Evolutionary conservation across 2,888 invertebrate genomes (phyloP).

Genomic region (Erebia palarica): DNA sequence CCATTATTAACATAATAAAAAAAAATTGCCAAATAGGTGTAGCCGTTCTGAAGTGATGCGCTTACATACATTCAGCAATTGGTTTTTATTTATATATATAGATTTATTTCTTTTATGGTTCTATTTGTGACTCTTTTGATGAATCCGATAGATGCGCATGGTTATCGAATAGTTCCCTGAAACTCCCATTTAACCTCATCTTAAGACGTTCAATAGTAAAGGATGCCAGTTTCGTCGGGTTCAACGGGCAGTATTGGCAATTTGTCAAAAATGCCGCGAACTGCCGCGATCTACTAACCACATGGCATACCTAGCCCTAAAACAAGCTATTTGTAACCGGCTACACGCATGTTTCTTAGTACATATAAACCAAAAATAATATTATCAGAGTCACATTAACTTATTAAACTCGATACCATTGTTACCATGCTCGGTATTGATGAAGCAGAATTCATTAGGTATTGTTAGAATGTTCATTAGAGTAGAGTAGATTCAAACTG

Average conservation of each 20-base stretch:
- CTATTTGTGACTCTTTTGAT: no score
- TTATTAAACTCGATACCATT: not conserved
- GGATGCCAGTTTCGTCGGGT: constrained; percentile 38
- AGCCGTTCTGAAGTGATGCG: no score
- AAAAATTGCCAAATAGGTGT: no score
- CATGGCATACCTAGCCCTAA: constrained; percentile 26
- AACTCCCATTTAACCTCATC: not conserved
- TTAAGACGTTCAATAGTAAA: constrained; percentile 3
- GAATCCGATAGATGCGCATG: not conserved
- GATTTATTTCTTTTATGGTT: no score
- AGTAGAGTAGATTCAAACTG: not conserved
- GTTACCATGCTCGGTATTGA: no score
- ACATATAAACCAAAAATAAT: constrained; percentile 20
- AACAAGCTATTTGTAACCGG: constrained; percentile 22
- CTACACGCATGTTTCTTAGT: constrained; percentile 15
- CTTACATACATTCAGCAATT: no score
- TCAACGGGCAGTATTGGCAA: constrained; percentile 67
- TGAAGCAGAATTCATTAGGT: no score
- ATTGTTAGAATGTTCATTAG: no score
- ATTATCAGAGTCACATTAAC: constrained; percentile 12
- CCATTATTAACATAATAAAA: no score
- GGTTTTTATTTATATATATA: no score
- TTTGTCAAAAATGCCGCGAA: constrained; percentile 68
- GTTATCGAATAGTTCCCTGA: not conserved
- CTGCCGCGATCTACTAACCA: constrained; percentile 22